Evolutionary conservation across 2,797 vertebrate genomes (phyloP), one percentile per base, ranked within the genome.

Genomic region (Tenualosa ilisha): DNA sequence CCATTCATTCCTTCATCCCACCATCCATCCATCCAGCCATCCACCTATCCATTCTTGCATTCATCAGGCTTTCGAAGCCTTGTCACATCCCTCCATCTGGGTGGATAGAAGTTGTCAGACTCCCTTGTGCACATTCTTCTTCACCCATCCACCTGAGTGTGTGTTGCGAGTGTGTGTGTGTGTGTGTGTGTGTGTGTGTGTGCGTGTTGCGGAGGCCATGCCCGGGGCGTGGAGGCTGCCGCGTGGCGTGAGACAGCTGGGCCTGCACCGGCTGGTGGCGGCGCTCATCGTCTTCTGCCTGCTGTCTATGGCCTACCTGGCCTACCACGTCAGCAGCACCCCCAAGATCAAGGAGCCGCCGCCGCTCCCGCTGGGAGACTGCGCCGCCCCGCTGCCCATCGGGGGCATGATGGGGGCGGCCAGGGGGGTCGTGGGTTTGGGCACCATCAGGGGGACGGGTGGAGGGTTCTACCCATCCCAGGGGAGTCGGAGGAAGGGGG

Each of bases 271-370:
- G 93, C 96, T 99, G 92, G 96, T 97, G 89, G 94, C 95, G 2
- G 86, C 98, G 68, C 94, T 98, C 87, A 94, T 99, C 90, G 95
- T 99, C 85, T 95, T 99, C 92, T 99, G 98, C 89, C 94, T 99
- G 89, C 95, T 96, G 81, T 99, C 97, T 86, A 98, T 99, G 43
- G 91, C 97, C 54, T 95, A 99, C 86, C 98, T 97, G 81, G 98
- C 98, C 61, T 99, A 99, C 91, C 98, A 98, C 84, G 96, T 99
- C 84, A 98, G 98, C 86, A 95, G 94, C 0, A 96, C 97, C 91
- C 97, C 97, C 89, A 91, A 91, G 75, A 91, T 91, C 86, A 91
- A 89, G 83, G 90, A 91, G 84, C 97, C 97, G 84, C 98, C 97
- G 85, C 96, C 97, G 85, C 95, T 98, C 90, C 94, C 96, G 61